Conservation (phyloP, 2,888 invertebrate genomes). For the Hipparchia semele region DNA sequence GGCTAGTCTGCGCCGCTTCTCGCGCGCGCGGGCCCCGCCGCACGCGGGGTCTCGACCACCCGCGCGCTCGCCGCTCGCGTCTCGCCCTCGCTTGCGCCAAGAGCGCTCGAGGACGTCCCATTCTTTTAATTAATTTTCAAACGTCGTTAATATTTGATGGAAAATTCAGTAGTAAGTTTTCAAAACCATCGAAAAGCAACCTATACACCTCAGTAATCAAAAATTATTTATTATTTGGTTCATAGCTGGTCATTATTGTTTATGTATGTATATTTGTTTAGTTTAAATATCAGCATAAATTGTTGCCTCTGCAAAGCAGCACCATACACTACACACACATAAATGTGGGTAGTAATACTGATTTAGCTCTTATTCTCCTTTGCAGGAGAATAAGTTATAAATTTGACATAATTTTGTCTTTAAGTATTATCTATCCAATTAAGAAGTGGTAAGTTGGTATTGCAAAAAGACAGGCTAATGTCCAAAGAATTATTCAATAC, state of each 20-base stretch:
- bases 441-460: conserved; percentile 1
- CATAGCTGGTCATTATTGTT: not conserved
- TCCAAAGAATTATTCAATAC: not conserved
- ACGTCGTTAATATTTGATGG: conserved; percentile 45
- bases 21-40: conserved; percentile 51
- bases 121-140: conserved; percentile 42
- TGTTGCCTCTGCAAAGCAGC: not conserved
- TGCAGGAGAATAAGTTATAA: not conserved
- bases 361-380: not conserved
- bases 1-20: conserved; percentile 78
- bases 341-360: not conserved
- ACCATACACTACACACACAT: not conserved
- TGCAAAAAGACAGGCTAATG: not conserved
- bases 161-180: conserved; percentile 67
- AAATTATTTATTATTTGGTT: not conserved
- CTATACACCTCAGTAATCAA: conserved; percentile 16
- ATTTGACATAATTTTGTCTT: not conserved
- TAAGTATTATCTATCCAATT: not conserved
- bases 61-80: conserved; percentile 51
- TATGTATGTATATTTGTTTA: not conserved
- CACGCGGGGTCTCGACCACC: conserved; percentile 49
- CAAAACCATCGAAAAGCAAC: conserved; percentile 51
- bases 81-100: conserved; percentile 53
- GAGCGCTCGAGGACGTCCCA: conserved; percentile 60
- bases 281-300: conserved; percentile 1